Base-by-base conservation (phyloP, 2,888 invertebrate genomes). In the Alloplasta piceator region DNA sequence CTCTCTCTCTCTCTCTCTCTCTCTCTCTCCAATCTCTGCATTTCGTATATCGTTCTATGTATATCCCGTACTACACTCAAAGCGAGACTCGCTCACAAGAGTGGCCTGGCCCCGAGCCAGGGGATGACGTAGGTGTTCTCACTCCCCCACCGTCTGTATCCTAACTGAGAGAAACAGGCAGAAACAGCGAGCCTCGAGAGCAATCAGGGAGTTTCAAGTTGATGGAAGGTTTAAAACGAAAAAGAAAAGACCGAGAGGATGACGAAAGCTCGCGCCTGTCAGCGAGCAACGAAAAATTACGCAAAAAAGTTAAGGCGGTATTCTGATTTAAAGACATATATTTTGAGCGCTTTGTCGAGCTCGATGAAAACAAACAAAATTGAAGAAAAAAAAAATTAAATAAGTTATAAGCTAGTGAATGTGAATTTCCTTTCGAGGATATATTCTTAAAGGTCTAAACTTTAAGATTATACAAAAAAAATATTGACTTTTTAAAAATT, bases 91-190 rank as follows among this genome's bases (percentile, higher is more conserved):
- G 39, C 66, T 68, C 72, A 46, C 58, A 66, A 79, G 74, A 75
- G 79, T 75, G 58, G 67, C 72, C 80, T 80, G 77, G 80, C 80
- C 58, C 63, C 52, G 36, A 80, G 80, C 80, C 80, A 80, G 73
- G 60, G 46, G 48, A 80, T 74, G 77, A 80, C 80, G 77, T 80
- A 58, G 73, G 58, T 73, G 38, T 73, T 75, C 36, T 56, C 70
- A 43, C 66, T 38, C 38, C 14, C 36, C 41, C 26, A 48, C 50
- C 56, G 38, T 56, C 38, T 38, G n/a, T 39, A 36, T 58, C 60
- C 56, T 56, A 58, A 64, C 56, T n/a, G 39, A 14, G 48, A 39
- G 67, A n/a, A 41, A 41, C 50, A 55, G 56, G 52, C 71, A 74
- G 72, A 72, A 77, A 73, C 72, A 73, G 64, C 68, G 58, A 56